Evolutionary conservation across 2,888 invertebrate species (phyloP).

Genomic region (Meliscaeva auricollis): DNA sequence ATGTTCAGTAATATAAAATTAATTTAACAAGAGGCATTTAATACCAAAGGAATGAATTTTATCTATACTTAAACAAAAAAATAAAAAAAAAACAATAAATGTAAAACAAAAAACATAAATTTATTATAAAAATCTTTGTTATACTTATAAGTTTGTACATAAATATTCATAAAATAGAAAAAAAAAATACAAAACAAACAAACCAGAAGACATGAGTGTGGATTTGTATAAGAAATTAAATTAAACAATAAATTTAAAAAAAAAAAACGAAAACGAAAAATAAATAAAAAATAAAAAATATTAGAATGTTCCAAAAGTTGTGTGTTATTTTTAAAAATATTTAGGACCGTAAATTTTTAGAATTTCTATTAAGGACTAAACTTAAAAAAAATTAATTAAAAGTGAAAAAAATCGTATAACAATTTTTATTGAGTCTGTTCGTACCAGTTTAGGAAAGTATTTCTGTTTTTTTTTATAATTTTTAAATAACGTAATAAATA

Average conservation of each 20-base stretch:
- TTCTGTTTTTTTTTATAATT: constrained; percentile 65
- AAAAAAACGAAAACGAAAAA: constrained; percentile 38
- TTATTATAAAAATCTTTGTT: constrained; percentile 48
- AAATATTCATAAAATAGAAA: constrained; percentile 1
- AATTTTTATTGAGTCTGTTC: constrained; percentile 62
- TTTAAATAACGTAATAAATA: constrained; percentile 8
- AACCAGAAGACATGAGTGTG: constrained; percentile 70
- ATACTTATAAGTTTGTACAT: constrained; percentile 64
- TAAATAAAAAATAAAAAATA: constrained; percentile 38
- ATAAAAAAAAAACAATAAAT: constrained; percentile 50
- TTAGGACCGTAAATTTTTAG: constrained; percentile 52
- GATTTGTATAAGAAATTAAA: constrained; percentile 55
- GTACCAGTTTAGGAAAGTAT: constrained; percentile 74
- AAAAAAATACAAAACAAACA: constrained; percentile 67
- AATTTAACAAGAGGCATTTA: constrained; percentile 82
- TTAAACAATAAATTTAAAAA: constrained; percentile 31
- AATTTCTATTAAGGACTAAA: constrained; percentile 63
- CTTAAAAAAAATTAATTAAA: not conserved
- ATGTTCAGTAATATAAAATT: constrained; percentile 60
- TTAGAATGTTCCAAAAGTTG: constrained; percentile 74
- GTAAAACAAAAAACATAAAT: constrained; percentile 40
- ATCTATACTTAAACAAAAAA: not conserved
- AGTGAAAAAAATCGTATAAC: constrained; percentile 66
- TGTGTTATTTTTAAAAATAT: constrained; percentile 68
- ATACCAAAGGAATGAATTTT: constrained; percentile 82